phyloP scores from a whole-genome alignment of 2,888 invertebrate genomes.

The Malachius bipustulatus region DNA sequence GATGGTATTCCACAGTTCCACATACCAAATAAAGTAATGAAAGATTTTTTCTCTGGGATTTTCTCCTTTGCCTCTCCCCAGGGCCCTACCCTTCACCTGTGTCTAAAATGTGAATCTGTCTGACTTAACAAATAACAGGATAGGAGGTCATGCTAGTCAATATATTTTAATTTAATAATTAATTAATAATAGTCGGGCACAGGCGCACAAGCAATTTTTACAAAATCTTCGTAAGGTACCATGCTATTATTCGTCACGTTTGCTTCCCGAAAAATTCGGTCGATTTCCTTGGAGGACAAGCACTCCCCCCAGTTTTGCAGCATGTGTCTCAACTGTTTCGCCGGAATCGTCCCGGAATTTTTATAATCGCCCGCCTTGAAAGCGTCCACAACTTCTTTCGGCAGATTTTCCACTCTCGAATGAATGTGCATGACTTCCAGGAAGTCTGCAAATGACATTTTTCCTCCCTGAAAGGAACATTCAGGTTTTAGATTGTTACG shows the following conservation, averaged over 20 bases:
- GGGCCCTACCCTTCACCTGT: no score
- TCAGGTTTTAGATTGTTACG: background rate
- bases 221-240: conserved; percentile 84
- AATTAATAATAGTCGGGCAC: conserved; percentile 88
- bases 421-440: conserved; percentile 91
- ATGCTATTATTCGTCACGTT: conserved; percentile 69
- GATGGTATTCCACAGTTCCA: no score
- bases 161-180: no score
- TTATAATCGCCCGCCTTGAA: conserved; percentile 76
- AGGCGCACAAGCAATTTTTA: conserved; percentile 84
- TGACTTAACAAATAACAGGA: no score
- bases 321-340: conserved; percentile 72
- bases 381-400: conserved; percentile 76
- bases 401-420: conserved; percentile 69
- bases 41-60: no score
- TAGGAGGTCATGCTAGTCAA: no score
- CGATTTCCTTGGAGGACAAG: conserved; percentile 62
- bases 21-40: no score
- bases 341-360: conserved; percentile 63
- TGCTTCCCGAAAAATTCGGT: conserved; percentile 84
- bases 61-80: no score
- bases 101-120: no score
- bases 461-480: conserved; percentile 52
- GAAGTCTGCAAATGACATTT: conserved; percentile 92
- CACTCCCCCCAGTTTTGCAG: conserved; percentile 89